Evolutionary conservation across 1,140 invertebrate species (phyloP), one percentile per base, ranked within the genome.

Genomic region (Bursaphelenchus mucronatus): DNA sequence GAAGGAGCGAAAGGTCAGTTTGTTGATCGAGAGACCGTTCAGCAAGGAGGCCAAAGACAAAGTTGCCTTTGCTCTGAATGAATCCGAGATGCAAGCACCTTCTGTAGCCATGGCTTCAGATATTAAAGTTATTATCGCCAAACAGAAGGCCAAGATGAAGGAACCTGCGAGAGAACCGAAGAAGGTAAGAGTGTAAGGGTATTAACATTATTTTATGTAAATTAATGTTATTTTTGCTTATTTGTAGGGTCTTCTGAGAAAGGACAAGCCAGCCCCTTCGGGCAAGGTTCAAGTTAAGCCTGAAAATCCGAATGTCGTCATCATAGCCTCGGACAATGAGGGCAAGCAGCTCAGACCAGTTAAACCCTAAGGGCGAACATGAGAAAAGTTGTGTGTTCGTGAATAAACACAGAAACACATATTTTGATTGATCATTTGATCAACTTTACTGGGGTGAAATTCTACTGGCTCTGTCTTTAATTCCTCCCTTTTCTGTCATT

Each of bases 71-170:
- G 61, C 61, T 4, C 30, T 63, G 21, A 19, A 45, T 19, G 53
- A 39, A 9, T 61, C 51, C 15, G 41, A 61, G 19, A 21, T 30
- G n/a, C 52, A 63, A n/a, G 50, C 61, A 6, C 61, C 61, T 19
- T 63, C 61, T 30, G 61, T 63, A n/a, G 53, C 53, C n/a, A 40
- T 55, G 41, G 51, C 61, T 10, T 55, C 51, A 9, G 61, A 63
- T 63, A 30, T 63, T 41, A n/a, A 39, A 13, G 61, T 41, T 41
- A 63, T 63, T 47, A 40, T 58, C 9, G 41, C 51, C 13, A 13
- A 44, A 41, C 59, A 62, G 41, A 19, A 43, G 15, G 51, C 40
- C 47, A 58, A 56, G 19, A 57, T 57, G 55, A 40, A 15, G 19
- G 46, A 57, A 43, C 3, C 40, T 7, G 10, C 21, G 5, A 41